Conservation (phyloP, 2,113 vertebrate species). For the Callorhinus ursinus region DNA sequence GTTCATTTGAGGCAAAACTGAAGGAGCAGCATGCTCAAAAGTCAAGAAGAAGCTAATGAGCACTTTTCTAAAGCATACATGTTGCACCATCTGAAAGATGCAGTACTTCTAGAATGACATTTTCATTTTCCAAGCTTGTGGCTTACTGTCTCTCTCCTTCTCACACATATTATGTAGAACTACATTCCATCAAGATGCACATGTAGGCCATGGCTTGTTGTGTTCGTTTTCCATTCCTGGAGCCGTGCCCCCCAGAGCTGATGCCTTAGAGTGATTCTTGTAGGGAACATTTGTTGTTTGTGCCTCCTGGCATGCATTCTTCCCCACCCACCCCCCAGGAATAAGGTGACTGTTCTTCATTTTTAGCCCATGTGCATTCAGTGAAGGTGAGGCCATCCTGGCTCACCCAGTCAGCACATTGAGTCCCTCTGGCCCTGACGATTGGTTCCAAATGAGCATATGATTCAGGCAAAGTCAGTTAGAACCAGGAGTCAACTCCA, state of each 20-base stretch:
- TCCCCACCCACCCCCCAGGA: background rate
- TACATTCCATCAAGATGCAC: background rate
- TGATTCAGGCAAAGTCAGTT: no score
- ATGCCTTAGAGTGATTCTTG: background rate
- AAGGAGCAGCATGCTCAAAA: conserved; percentile 56
- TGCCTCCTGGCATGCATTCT: background rate
- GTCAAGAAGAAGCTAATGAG: conserved; percentile 59
- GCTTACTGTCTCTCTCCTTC: background rate
- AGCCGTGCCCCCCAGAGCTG: background rate
- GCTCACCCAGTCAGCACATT: background rate
- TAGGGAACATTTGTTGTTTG: background rate
- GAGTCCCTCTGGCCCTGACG: background rate
- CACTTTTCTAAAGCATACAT: conserved; percentile 62
- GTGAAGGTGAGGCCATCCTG: background rate
- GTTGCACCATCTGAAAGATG: conserved; percentile 7
- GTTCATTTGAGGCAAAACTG: conserved; percentile 73
- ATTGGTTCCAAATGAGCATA: background rate
- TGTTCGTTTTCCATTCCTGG: background rate
- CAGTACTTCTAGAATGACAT: conserved; percentile 20
- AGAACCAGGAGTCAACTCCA: background rate
- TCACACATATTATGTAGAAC: no score
- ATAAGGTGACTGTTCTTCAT: background rate
- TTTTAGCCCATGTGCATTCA: background rate
- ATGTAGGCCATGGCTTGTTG: background rate
- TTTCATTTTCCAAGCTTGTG: conserved; percentile 43